Conservation (phyloP, 2,113 vertebrate species). For the Syngnathus typhle region DNA sequence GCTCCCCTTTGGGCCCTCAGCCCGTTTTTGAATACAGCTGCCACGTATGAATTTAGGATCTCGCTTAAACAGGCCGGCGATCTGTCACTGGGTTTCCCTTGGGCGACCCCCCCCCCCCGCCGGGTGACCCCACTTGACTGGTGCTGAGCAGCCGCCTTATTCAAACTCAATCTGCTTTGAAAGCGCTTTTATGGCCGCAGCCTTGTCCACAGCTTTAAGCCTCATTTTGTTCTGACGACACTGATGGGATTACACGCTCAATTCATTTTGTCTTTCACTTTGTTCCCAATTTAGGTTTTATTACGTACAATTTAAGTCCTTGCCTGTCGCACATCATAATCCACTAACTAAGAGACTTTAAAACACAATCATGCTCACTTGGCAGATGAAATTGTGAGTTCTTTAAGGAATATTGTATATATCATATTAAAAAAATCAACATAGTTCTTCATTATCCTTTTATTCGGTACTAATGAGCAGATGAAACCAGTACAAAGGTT, state of each 20-base stretch:
- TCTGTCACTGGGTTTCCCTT: slow-evolving; percentile 46
- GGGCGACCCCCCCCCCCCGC: background rate
- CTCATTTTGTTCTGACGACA: slow-evolving; percentile 36
- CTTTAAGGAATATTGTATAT: no score
- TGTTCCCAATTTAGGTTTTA: background rate
- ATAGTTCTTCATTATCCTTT: slow-evolving; percentile 30
- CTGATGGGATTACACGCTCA: slow-evolving; percentile 1
- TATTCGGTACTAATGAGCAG: slow-evolving; percentile 41
- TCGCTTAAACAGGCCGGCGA: slow-evolving; percentile 66
- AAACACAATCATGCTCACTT: background rate
- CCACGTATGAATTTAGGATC: slow-evolving; percentile 69
- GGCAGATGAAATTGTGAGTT: no score
- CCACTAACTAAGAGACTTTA: background rate
- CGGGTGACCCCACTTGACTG: slow-evolving; percentile 51
- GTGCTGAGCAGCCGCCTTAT: slow-evolving; percentile 46
- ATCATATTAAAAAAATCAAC: background rate
- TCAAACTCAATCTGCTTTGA: slow-evolving; percentile 65
- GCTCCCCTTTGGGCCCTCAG: slow-evolving; percentile 34
- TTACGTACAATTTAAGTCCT: background rate
- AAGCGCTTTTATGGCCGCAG: slow-evolving; percentile 33
- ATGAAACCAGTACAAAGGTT: slow-evolving; percentile 37
- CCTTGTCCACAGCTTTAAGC: slow-evolving; percentile 40
- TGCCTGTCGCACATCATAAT: background rate
- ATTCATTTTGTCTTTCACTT: slow-evolving; percentile 5
- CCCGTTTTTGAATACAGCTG: slow-evolving; percentile 72